Evolutionary conservation across 1,140 invertebrate genomes (phyloP), one percentile per base, ranked within the genome.

Genomic region (Drosophila arizonae): DNA sequence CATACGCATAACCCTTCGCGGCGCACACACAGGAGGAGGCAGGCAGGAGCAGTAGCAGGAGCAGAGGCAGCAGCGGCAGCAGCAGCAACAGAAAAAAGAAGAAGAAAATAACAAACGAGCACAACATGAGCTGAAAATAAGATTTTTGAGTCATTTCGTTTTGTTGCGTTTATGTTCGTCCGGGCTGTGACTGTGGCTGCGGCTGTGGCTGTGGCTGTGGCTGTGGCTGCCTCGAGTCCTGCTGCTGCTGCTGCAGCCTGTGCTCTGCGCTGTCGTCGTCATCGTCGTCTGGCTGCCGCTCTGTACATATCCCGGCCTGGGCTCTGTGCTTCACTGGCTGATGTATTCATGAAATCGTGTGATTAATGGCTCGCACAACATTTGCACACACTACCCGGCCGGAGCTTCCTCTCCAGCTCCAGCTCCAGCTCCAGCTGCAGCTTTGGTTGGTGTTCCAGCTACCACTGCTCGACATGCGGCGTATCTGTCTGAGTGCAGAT

Each of bases 261-360:
- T 24, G 21, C 21, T 24, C 11, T 17, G 15, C 46, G 60, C 24
- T 43, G 71, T 61, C 43, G 72, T 65, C 61, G 62, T 75, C 78
- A 79, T 64, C 75, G 70, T 81, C 80, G 72, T 64, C 60, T 62
- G 50, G 26, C 26, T 52, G n/a, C 33, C 48, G 24, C 17, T 13
- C 13, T 26, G 46, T 36, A 36, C 33, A 36, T 10, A 6, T 4
- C 6, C 11, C 11, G 24, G 15, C 15, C 15, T 13, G n/a, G 79
- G 46, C 80, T 85, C 81, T 86, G 81, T 73, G 82, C 84, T 81
- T 79, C 84, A 88, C 76, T 89, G 84, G 88, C 81, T 90, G 88
- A 90, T 90, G 88, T 90, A 90, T 90, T 90, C 88, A 90, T 90
- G 88, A 90, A 90, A 90, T 90, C 88, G 88, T 90, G 88, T 90